Conservation (phyloP, 2,113 vertebrate species). For the Brienomyrus longianalis region DNA sequence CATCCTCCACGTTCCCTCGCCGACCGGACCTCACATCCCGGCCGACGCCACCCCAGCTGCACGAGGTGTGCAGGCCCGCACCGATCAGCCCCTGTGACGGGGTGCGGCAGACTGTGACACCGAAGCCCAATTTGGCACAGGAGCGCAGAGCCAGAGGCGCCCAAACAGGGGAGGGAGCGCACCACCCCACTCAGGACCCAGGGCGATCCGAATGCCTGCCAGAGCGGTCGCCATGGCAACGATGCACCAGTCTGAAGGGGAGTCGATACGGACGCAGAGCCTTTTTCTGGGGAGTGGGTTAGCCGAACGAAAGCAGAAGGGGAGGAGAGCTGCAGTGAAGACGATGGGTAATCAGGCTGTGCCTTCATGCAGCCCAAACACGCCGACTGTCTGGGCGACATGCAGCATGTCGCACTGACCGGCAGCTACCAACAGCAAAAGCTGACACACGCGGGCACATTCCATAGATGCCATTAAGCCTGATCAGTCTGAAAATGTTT, state of each 20-base stretch:
- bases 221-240: slow-evolving; percentile 14
- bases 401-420: background rate
- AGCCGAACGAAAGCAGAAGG: too few relatives aligned
- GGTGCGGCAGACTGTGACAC: background rate
- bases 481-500: background rate
- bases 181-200: background rate
- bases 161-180: background rate
- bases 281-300: background rate
- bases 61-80: too few relatives aligned
- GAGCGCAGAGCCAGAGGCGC: background rate
- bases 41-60: background rate
- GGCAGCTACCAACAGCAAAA: background rate
- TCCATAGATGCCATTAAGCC: background rate
- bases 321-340: background rate
- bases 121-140: background rate
- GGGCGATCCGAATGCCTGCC: background rate
- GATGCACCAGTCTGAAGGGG: background rate
- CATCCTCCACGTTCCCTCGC: background rate
- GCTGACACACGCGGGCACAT: background rate
- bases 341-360: background rate
- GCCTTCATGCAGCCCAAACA: background rate
- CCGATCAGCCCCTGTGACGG: background rate
- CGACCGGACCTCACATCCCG: background rate
- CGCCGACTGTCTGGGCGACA: background rate
- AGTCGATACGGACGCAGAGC: background rate